Evolutionary conservation across 2,888 invertebrate genomes (phyloP), one percentile per base, ranked within the genome.

Genomic region (Campoplex nolae): DNA sequence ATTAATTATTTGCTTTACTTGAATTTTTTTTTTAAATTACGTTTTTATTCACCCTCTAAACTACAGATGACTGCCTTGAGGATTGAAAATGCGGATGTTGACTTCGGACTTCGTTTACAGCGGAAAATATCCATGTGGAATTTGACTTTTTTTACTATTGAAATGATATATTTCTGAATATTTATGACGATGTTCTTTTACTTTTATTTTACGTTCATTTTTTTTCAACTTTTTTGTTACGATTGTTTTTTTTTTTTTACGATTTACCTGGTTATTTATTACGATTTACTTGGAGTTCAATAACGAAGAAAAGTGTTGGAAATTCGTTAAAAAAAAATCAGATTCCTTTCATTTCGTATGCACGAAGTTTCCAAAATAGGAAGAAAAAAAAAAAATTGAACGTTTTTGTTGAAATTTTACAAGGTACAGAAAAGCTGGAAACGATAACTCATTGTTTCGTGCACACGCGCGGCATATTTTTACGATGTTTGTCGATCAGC

Each of bases 401-500:
- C 8, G 48, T 9, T 48, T 16, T 70, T 3, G 3, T 28, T 7
- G 1, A 28, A 45, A 70, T 28, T 13, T 45, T 45, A 23, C 23
- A 23, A 11, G 45, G 7, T 45, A 11, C 23, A 11, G 45, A 23
- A 54, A 35, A 3, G 1, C 11, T 16, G 38, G 18, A 51, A 51
- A 35, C 54, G 51, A 56, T 56, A 32, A 35, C 35, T 48, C 35
- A 32, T 73, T 73, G 71, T 28, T 48, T 23, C 23, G 16, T 51
- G 71, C 1, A 32, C n/a, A 11, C 62, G 16, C n/a, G 28, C 62
- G 16, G 28, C 62, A 32, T 32, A 51, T 28, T 23, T 42, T 23
- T 42, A n/a, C 71, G 45, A 58, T 35, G 68, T 54, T 73, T 48
- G 2, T 38, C 18, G 11, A 28, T 48, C 71, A 23, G 76, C 70